These are phyloP conservation scores for Ctenoplectra terminalis DNA, from an alignment of 1,140 invertebrate species.

Conservation along the genomic window DNA sequence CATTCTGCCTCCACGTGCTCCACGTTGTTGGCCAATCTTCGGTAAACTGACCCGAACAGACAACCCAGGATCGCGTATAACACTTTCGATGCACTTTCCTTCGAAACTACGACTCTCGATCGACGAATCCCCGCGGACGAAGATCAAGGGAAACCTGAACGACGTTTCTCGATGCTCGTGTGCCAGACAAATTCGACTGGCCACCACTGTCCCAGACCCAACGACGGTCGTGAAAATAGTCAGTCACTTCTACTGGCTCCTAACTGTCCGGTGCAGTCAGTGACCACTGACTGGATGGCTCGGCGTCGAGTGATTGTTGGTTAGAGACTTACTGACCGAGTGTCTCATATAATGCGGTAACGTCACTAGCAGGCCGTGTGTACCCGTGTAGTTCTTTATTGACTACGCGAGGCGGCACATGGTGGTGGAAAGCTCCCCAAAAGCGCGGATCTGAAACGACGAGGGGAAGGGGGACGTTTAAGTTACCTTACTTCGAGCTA, in stretches of 20 bases:
- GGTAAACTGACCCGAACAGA: not conserved
- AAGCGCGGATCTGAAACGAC: slow-evolving; percentile 33
- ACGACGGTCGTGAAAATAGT: not conserved
- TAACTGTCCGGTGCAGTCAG: slow-evolving; percentile 6
- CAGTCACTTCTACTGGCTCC: slow-evolving; percentile 31
- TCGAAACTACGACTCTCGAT: not conserved
- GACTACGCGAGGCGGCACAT: slow-evolving; percentile 32
- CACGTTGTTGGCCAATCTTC: slow-evolving; percentile 36
- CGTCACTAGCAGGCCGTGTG: slow-evolving; percentile 35
- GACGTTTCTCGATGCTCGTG: too few relatives aligned
- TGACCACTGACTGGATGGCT: slow-evolving; percentile 34
- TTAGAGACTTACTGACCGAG: slow-evolving; percentile 57
- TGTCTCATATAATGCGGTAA: slow-evolving; percentile 57
- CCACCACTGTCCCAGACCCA: not conserved
- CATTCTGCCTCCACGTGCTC: slow-evolving; percentile 54
- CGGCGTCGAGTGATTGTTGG: slow-evolving; percentile 40
- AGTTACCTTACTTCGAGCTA: slow-evolving; percentile 48
- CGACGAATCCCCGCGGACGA: not conserved
- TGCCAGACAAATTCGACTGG: not conserved
- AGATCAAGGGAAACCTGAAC: too few relatives aligned
- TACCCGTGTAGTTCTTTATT: slow-evolving; percentile 63
- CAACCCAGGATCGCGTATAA: slow-evolving; percentile 2
- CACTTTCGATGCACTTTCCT: slow-evolving; percentile 48
- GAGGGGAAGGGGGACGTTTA: slow-evolving; percentile 8
- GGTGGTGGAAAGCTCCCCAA: slow-evolving; percentile 71